A percentile compares a stretch with the other conserved stretches of the same genome.
These are phyloP conservation scores for Rhea pennata DNA, from an alignment of 2,113 vertebrate genomes.

Conservation along the genomic window DNA sequence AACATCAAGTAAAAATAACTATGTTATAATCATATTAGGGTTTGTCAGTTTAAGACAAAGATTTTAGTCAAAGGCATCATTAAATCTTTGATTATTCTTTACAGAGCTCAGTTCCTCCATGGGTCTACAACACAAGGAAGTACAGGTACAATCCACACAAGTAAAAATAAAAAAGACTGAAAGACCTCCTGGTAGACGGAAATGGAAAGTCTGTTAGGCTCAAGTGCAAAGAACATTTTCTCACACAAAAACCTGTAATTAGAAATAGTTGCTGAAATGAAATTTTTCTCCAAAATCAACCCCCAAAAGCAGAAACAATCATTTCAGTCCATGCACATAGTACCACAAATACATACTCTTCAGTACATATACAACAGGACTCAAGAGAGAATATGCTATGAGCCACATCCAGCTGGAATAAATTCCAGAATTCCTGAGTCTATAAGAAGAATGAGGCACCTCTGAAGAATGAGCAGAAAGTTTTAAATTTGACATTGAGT, in stretches of 20 bases:
- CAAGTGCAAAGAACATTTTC: not conserved
- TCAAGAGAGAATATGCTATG: not conserved
- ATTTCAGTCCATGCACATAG: not conserved
- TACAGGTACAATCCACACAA: not conserved
- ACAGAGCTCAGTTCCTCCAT: not conserved
- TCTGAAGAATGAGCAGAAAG: not conserved
- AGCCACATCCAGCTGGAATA: not conserved
- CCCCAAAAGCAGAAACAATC: not conserved
- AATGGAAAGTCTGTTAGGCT: not conserved
- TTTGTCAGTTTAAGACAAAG: slow-evolving; percentile 70
- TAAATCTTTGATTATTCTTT: slow-evolving; percentile 52
- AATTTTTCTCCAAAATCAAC: not conserved
- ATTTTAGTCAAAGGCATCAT: slow-evolving; percentile 59
- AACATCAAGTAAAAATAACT: slow-evolving; percentile 61
- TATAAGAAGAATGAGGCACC: not conserved
- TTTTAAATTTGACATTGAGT: not conserved
- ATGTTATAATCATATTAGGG: slow-evolving; percentile 65
- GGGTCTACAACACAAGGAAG: slow-evolving; percentile 19
- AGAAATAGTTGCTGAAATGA: not conserved
- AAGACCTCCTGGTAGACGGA: not conserved
- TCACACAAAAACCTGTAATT: not conserved
- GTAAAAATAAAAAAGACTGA: not conserved
- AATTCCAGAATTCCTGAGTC: not conserved
- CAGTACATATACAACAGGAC: not conserved
- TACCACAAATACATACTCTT: not conserved